phyloP scores from a whole-genome alignment of 2,797 vertebrate species.

The Schizopygopsis pylzovi region DNA sequence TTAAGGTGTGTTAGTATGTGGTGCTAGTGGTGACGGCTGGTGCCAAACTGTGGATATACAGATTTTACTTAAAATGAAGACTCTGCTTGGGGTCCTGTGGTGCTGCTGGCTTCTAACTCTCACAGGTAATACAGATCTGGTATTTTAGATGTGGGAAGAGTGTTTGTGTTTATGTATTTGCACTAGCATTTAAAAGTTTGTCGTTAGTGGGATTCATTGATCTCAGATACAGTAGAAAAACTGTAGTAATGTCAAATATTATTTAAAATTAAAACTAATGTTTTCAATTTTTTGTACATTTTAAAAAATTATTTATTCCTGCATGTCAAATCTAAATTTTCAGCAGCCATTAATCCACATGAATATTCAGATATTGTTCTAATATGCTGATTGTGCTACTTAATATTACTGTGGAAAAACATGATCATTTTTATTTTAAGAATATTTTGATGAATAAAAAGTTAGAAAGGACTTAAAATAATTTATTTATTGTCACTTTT shows the following conservation, averaged over 20 bases:
- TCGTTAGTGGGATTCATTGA: not conserved
- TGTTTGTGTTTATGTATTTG: not conserved
- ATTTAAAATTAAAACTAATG: not conserved
- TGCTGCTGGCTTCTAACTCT: conserved; percentile 65
- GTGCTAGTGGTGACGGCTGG: conserved; percentile 1
- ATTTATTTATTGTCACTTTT: not conserved
- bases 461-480: not conserved
- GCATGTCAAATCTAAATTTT: not conserved
- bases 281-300: not conserved
- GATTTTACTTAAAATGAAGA: conserved; percentile 50
- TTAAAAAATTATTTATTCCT: no score
- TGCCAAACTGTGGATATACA: conserved; percentile 48
- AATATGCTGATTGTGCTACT: not conserved
- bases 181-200: not conserved
- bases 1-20: conserved; percentile 26
- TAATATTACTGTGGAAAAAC: not conserved
- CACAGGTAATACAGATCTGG: conserved; percentile 69
- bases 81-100: conserved; percentile 65
- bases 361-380: not conserved
- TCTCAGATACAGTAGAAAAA: not conserved
- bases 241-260: not conserved
- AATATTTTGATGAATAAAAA: not conserved
- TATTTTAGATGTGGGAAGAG: not conserved
- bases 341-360: not conserved
- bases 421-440: not conserved